Evolutionary conservation across 1,140 invertebrate species (phyloP), one percentile per base, ranked within the genome.

Genomic region (Micrasema longulum): DNA sequence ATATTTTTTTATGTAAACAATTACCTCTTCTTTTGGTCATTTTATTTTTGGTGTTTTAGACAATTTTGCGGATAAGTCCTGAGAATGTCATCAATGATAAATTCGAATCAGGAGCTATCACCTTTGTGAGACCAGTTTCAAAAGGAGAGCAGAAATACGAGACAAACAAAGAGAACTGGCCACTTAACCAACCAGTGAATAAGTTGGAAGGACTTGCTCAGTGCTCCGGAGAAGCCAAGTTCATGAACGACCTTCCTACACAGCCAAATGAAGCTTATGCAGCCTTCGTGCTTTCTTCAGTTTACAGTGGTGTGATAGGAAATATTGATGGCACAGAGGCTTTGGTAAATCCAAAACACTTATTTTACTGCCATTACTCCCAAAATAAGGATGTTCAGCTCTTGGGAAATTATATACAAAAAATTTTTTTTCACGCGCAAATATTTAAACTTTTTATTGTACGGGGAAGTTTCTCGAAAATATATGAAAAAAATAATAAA

Each of bases 171-270:
- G 84, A 83, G 50, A 70, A 89, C 6, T 93, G 90, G 89, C 93
- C 93, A 9, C 77, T 93, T n/a, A 92, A 88, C 76, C 84, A 94
- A 79, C 90, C 92, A 0, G 76, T 93, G 43, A 86, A 88, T 1
- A 95, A 94, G 82, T 57, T 92, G 11, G 92, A 92, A 79, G 87
- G 88, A 0, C 77, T 88, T 41, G 82, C 88, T 64, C 82, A 84
- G 64, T 82, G 88, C 65, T 86, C 89, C 41, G 90, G 90, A 35
- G 89, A 91, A 78, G 89, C 88, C 35, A 79, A 87, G 74, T 92
- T 89, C 77, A 77, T 87, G 20, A 87, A 90, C 75, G 91, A 93
- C 75, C 80, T 91, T 35, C 84, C 87, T 12, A 80, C 84, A 7
- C 74, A 82, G 14, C 81, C 83, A 0, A 78, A 84, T 52, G 89